Base-by-base conservation (phyloP, 2,797 vertebrate species). In the Ispidina picta region DNA sequence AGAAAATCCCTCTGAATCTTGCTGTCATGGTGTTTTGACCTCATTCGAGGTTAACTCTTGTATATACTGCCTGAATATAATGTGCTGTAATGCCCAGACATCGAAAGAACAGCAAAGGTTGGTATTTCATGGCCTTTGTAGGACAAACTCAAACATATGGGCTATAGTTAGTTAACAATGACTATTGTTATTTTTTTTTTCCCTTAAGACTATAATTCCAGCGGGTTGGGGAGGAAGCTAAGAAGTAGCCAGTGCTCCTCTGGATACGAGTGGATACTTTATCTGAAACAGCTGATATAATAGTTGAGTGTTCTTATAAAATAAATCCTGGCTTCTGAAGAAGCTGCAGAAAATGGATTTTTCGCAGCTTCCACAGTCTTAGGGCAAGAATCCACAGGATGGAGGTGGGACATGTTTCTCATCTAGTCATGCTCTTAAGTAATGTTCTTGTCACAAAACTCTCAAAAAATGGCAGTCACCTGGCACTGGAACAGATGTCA, bases 291-390 rank as follows among this genome's bases (percentile, higher is more conserved):
- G 74, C 94, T 94, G 91, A 97, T 94, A 86, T 83, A 91, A 65
- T 84, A 85, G 49, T 72, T 78, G 86, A 49, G 35, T 33, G 11
- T 46, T 74, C 89, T 94, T 82, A 71, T 83, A 93, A 93, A 83
- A 93, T 86, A 95, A 95, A 94, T 86, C 69, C 52, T 41, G 73
- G 81, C 92, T 97, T 96, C 91, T 19, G 43, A 96, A 82, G 92
- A 95, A 94, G 93, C 86, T 77, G 88, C 82, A 90, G 93, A 91
- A 96, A 94, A 94, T 93, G 86, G 94, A 93, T 90, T 95, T 95
- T 94, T 93, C 3, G 4, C 69, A 68, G 83, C 88, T 93, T 96
- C 78, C 12, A 8, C 71, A 69, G 91, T 82, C 93, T 94, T 91
- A 85, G 54, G 72, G 58, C 46, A 92, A 88, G 92, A 94, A 92